These are phyloP conservation scores for Poeciliopsis gracilis DNA, from an alignment of 2,797 vertebrate genomes.

Conservation along the genomic window DNA sequence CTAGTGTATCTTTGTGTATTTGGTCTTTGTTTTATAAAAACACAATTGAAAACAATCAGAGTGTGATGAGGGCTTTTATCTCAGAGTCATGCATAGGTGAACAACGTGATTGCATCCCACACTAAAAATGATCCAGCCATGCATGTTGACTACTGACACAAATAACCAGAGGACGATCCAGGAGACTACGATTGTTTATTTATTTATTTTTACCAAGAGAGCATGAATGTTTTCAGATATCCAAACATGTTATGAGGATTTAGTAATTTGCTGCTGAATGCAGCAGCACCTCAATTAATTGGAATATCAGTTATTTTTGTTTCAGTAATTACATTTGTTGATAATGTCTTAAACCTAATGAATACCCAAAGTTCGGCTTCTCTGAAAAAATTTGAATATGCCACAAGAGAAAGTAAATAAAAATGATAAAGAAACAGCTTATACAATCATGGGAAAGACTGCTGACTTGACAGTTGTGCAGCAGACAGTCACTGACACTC, in stretches of 20 bases:
- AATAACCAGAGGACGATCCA: constrained; percentile 5
- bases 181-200: no score
- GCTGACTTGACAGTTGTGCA: neutral
- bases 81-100: constrained; percentile 63
- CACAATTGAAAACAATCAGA: constrained; percentile 33
- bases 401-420: neutral
- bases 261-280: neutral
- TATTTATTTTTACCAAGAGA: neutral
- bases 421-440: neutral
- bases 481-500: neutral
- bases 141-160: constrained; percentile 68
- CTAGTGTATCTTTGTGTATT: constrained; percentile 9
- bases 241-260: neutral
- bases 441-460: neutral
- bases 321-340: neutral
- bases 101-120: constrained; percentile 67
- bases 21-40: constrained; percentile 48
- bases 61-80: constrained; percentile 46
- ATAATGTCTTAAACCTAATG: neutral
- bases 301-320: neutral
- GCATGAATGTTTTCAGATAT: neutral
- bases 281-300: neutral
- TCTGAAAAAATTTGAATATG: neutral
- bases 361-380: neutral
- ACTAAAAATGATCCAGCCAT: constrained; percentile 60